A percentile compares a stretch with the other conserved stretches of the same genome.
phyloP scores from a whole-genome alignment of 2,888 invertebrate species.

The Hydrotaea diabolus region DNA sequence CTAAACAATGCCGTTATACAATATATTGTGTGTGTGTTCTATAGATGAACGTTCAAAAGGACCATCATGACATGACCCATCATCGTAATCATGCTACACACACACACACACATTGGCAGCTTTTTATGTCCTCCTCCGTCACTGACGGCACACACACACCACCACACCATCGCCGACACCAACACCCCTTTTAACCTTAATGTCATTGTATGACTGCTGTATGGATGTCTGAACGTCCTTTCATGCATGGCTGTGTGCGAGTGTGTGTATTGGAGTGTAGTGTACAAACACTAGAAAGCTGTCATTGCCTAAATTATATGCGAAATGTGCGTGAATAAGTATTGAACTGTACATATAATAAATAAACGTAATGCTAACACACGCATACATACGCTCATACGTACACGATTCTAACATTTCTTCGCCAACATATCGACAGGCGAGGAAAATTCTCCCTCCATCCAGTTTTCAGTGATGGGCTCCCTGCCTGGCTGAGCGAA shows the following conservation, averaged over 20 bases:
- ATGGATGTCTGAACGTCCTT: conserved; percentile 39
- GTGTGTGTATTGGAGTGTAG: conserved; percentile 43
- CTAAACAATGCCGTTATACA: conserved; percentile 60
- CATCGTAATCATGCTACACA: conserved; percentile 57
- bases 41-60: conserved; percentile 56
- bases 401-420: neutral
- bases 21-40: conserved; percentile 38
- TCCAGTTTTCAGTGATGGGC: neutral
- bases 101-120: neutral
- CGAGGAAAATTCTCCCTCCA: neutral
- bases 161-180: neutral
- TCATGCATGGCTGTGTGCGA: conserved; percentile 45
- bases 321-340: conserved; percentile 71
- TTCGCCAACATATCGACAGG: neutral
- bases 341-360: conserved; percentile 63
- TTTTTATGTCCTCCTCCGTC: conserved; percentile 40
- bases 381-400: neutral
- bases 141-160: conserved; percentile 16
- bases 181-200: conserved; percentile 48
- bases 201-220: conserved; percentile 38
- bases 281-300: conserved; percentile 64
- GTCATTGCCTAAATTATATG: conserved; percentile 75
- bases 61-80: conserved; percentile 67
- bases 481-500: too few relatives aligned
- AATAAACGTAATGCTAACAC: conserved; percentile 56